phyloP scores from a whole-genome alignment of 2,797 vertebrate genomes.

The Halcyon chelicuti region DNA sequence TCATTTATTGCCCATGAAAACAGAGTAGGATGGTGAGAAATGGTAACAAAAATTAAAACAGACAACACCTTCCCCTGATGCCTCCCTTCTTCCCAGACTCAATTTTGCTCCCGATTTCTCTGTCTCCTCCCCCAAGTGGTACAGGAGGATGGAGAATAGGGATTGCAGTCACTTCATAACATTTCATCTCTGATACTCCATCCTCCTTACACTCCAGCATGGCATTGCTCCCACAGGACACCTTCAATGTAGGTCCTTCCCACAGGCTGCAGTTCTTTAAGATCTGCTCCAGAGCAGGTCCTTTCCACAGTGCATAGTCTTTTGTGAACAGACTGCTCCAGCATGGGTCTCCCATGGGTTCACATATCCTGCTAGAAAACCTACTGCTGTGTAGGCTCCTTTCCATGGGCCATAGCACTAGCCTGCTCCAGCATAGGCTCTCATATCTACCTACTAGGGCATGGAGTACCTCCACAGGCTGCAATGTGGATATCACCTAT shows the following conservation, averaged over 20 bases:
- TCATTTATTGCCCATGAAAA: background rate
- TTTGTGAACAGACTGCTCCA: background rate
- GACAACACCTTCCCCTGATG: rapidly evolving
- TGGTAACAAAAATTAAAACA: background rate
- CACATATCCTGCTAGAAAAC: background rate
- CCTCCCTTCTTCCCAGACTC: background rate
- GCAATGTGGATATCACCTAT: background rate
- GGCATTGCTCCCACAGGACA: rapidly evolving
- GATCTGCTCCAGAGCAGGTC: background rate
- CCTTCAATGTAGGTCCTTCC: background rate
- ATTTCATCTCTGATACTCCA: rapidly evolving
- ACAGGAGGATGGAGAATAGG: rapidly evolving
- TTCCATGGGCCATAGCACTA: background rate
- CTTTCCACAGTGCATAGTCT: rapidly evolving
- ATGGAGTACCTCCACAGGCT: background rate
- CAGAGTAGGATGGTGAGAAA: background rate
- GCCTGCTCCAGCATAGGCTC: rapidly evolving
- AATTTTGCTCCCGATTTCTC: background rate
- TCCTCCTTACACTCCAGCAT: background rate
- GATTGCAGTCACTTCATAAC: rapidly evolving
- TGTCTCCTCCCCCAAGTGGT: rapidly evolving
- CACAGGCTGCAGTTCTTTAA: background rate
- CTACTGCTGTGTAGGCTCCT: rapidly evolving
- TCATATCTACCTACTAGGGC: background rate
- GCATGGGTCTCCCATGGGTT: rapidly evolving